These are phyloP conservation scores for Chaitophorus viminalis DNA, from an alignment of 2,888 invertebrate species.

Conservation along the genomic window DNA sequence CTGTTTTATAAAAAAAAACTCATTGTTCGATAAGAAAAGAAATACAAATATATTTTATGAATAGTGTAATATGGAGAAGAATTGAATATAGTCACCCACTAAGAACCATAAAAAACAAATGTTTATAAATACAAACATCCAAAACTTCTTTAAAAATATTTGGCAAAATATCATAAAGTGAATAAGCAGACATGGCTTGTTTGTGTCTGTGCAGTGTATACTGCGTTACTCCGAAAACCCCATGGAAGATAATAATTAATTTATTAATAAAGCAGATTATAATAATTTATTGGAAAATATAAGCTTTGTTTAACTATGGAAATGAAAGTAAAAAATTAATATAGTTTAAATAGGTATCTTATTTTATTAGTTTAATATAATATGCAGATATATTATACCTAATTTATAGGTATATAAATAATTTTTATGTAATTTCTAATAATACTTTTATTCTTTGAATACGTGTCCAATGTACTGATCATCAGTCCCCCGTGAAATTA, in stretches of 20 bases:
- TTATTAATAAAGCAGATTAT: background rate
- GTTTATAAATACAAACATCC: background rate
- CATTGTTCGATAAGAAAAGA: background rate
- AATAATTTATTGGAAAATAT: background rate
- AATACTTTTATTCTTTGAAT: background rate
- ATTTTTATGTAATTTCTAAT: too few species aligned
- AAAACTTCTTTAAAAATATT: background rate
- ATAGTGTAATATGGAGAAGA: background rate
- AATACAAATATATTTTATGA: background rate
- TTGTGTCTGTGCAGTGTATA: background rate
- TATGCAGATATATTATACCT: too few species aligned
- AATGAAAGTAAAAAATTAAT: background rate
- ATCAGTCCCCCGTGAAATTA: background rate
- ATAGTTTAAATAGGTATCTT: background rate
- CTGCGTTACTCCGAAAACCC: background rate
- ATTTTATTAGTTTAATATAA: too few species aligned
- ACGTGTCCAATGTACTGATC: background rate
- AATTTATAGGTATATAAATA: too few species aligned
- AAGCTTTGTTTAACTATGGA: background rate
- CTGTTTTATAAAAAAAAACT: background rate
- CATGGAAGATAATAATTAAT: background rate
- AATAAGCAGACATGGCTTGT: background rate
- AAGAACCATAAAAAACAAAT: background rate
- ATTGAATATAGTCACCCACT: background rate
- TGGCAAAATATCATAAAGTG: constrained; percentile 23